Evolutionary conservation across 2,113 vertebrate genomes (phyloP), one percentile per base, ranked within the genome.

Genomic region (Psittacula cyanocephala): DNA sequence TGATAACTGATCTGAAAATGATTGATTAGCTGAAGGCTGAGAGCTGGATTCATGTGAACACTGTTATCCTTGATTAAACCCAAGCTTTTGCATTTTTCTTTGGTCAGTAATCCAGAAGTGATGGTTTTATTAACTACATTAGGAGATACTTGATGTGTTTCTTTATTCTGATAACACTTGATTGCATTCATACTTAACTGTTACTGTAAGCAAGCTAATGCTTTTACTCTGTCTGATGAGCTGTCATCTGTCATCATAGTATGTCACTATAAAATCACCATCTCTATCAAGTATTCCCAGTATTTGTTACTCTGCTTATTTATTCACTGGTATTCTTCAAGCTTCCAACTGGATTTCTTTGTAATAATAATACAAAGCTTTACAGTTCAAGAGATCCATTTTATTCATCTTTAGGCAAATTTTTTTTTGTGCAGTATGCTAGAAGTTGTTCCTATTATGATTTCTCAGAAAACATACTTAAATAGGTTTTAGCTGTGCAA

Each of bases 1-100:
- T 98, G 35, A 70, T 74, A 19, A 90, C 22, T 72, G 62, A 87
- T 94, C 81, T 89, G 27, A 69, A 85, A 92, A 72, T 71, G 6
- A 29, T 11, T 52, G 25, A 75, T 79, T 33, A 65, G 28, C 27
- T 84, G 28, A 50, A 39, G 39, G 27, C 50, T 64, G 41, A 77
- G 78, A 82, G 50, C 12, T 70, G 44, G 28, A 75, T 79, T 94
- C 18, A 50, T 3, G 3, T 41, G 25, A 71, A 33, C 2, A 1
- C 37, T 75, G 8, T 69, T 81, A 24, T 16, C 20, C 23, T 57
- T 79, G 23, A 41, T 65, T 70, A 11, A 79, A 88, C 76, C 5
- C 1, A 11, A 13, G 0, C 1, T 3, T 89, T 62, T 79, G 15
- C 3, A 5, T 62, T 94, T 87, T 89, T 39, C 10, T 82, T 81